phyloP scores from a whole-genome alignment of 2,113 vertebrate species.

The Perognathus longimembris region DNA sequence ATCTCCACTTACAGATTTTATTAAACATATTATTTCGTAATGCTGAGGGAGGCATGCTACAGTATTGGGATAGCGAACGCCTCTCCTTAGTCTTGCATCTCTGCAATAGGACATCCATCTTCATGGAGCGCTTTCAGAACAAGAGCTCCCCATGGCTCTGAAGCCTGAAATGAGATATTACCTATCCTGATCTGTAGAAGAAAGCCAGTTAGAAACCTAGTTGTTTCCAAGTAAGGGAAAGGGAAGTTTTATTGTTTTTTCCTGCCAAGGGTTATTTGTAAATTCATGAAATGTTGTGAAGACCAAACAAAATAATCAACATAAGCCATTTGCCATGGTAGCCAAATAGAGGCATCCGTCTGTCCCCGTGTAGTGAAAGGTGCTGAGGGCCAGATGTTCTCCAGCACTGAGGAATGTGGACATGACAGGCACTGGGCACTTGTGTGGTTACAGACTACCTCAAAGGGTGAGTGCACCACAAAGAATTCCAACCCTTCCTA shows the following conservation, averaged over 20 bases:
- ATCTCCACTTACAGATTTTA: slow-evolving; percentile 39
- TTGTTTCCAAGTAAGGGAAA: background rate
- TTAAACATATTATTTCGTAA: slow-evolving; percentile 39
- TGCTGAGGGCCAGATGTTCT: too few relatives aligned
- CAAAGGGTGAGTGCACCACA: background rate
- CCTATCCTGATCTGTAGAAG: background rate
- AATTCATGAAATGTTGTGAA: too few relatives aligned
- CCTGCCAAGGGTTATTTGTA: too few relatives aligned
- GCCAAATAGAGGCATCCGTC: too few relatives aligned
- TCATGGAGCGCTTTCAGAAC: background rate
- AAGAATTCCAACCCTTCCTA: background rate
- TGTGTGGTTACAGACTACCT: background rate
- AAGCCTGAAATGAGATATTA: background rate
- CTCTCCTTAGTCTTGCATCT: background rate
- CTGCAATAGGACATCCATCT: background rate
- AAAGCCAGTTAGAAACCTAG: background rate
- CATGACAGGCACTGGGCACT: background rate
- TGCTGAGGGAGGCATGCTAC: background rate
- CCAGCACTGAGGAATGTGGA: background rate
- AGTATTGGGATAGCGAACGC: background rate
- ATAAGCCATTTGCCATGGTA: too few relatives aligned
- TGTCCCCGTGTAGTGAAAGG: too few relatives aligned
- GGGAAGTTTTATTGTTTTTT: too few relatives aligned
- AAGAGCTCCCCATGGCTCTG: background rate
- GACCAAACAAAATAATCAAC: too few relatives aligned